Evolutionary conservation across 2,888 invertebrate genomes (phyloP), one percentile per base, ranked within the genome.

Genomic region (Troglohyphantes excavatus): DNA sequence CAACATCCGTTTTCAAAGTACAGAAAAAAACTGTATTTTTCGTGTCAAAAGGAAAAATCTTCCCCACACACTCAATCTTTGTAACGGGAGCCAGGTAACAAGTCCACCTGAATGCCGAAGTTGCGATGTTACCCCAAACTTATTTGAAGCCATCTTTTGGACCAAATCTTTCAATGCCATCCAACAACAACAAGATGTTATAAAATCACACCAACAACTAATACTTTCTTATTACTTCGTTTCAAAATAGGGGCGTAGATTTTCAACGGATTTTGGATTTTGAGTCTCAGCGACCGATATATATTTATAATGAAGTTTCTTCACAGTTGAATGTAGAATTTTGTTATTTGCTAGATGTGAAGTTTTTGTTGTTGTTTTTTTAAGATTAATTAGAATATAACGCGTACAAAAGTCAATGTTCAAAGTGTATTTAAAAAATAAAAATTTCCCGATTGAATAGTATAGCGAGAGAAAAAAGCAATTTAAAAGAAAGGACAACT

Each of bases 11-110:
- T 53, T 29, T 59, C 68, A 29, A 76, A 75, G 61, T 65, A 29
- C 21, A 23, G 39, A 72, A 75, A 76, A 68, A 75, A 85, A 85
- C 43, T 65, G 73, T 73, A 75, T 73, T 73, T 72, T 65, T 61
- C 61, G 73, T 53, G 43, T 59, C 53, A 9, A 53, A 81, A 68
- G 26, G n/a, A 65, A 81, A 81, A 46, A 59, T 43, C 27, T 13
- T 5, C 79, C 19, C 39, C 17, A 27, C 39, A 61, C 26, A 65
- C 29, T 26, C 39, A 43, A 67, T 43, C 67, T 67, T 79, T 79
- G 67, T 46, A 79, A 67, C 46, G n/a, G 46, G 79, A 53, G 6
- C 53, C 13, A 73, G 53, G 76, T 19, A 65, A 65, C 46, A 70
- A 70, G 70, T 19, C 9, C 33, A 2, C 53, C 21, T 78, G n/a